Evolutionary conservation across 2,888 invertebrate genomes (phyloP).

Genomic region (Apamea crenata): DNA sequence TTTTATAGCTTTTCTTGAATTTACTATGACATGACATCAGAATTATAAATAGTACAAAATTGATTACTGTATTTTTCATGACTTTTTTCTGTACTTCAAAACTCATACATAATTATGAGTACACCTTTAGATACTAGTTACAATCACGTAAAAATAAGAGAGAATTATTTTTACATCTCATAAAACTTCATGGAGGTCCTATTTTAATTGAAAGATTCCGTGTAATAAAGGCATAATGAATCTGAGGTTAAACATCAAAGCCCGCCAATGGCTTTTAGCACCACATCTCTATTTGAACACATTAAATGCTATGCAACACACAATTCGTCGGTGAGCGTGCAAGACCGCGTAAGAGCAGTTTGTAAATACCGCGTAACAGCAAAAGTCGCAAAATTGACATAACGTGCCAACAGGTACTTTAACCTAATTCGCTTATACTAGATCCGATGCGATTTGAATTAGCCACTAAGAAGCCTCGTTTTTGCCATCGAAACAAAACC

Average conservation of each 20-base stretch:
- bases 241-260: background rate
- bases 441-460: too few species aligned
- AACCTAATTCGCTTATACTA: too few species aligned
- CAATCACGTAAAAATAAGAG: background rate
- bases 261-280: too few species aligned
- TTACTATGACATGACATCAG: background rate
- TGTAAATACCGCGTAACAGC: too few species aligned
- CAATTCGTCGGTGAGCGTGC: too few species aligned
- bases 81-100: slow-evolving; percentile 9
- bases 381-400: too few species aligned
- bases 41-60: slow-evolving; percentile 7
- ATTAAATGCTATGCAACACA: background rate
- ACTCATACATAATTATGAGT: background rate
- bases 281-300: background rate
- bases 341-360: too few species aligned
- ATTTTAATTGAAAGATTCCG: background rate
- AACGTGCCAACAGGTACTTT: too few species aligned
- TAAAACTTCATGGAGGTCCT: background rate
- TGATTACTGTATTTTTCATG: background rate
- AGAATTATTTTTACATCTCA: slow-evolving; percentile 1
- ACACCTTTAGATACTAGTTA: background rate
- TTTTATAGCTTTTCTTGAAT: background rate
- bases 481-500: too few species aligned
- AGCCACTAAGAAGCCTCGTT: too few species aligned
- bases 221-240: background rate